These are phyloP conservation scores for Silurus aristotelis DNA, from an alignment of 2,797 vertebrate genomes.

Conservation along the genomic window DNA sequence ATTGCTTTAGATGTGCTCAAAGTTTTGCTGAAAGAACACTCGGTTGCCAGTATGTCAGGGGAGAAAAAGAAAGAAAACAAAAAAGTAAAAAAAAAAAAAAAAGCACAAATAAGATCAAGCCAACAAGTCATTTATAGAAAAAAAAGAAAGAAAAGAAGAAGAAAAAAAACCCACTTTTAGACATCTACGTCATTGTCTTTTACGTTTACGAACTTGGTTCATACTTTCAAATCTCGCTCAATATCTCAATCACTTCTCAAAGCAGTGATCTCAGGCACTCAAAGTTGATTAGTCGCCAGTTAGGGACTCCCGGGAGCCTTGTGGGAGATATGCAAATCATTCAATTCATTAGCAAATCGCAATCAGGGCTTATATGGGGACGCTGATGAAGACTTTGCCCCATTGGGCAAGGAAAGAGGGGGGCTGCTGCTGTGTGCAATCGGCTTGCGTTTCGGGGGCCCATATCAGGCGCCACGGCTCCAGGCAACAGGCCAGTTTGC, in stretches of 20 bases:
- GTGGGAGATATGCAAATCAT: slow-evolving; percentile 46
- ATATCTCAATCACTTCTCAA: slow-evolving; percentile 46
- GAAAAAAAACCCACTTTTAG: neutral
- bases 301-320: slow-evolving; percentile 20
- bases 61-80: too few species aligned
- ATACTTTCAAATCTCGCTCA: slow-evolving; percentile 51
- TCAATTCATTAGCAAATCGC: slow-evolving; percentile 49
- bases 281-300: slow-evolving; percentile 53
- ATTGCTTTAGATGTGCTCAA: neutral
- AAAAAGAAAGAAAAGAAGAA: neutral
- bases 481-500: slow-evolving; percentile 53
- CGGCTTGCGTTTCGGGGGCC: slow-evolving; percentile 43
- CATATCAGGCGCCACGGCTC: slow-evolving; percentile 54
- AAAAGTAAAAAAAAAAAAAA: neutral
- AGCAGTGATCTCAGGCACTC: slow-evolving; percentile 38
- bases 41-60: neutral
- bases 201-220: slow-evolving; percentile 43
- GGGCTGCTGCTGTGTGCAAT: slow-evolving; percentile 2
- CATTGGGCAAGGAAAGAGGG: slow-evolving; percentile 25
- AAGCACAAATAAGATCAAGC: neutral
- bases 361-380: slow-evolving; percentile 55
- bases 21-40: slow-evolving; percentile 3
- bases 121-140: slow-evolving; percentile 14
- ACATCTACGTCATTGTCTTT: neutral
- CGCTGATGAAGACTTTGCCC: slow-evolving; percentile 38